A percentile compares a stretch with the other conserved stretches of the same genome.
These are phyloP conservation scores for Podocnemis expansa DNA, from an alignment of 2,113 vertebrate genomes.

Conservation along the genomic window DNA sequence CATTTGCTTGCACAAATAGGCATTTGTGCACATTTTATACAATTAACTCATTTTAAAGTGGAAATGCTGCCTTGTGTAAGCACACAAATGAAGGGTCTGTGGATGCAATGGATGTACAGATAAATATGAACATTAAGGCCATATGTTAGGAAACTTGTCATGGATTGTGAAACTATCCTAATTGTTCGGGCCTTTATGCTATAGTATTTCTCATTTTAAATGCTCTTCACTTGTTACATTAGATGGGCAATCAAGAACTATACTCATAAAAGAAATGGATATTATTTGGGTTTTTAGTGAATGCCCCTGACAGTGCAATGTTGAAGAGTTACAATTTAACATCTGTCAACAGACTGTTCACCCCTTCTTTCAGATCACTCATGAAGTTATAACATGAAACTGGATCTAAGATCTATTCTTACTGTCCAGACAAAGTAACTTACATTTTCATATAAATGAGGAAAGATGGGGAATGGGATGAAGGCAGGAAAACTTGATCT, in stretches of 20 bases:
- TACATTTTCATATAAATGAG: neutral
- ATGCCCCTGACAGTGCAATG: accelerated
- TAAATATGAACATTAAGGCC: neutral
- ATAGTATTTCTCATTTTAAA: too few relatives aligned
- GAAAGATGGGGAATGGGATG: neutral
- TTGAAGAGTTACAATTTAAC: neutral
- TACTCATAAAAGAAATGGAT: neutral
- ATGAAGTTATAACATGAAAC: neutral
- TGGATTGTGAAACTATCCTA: neutral
- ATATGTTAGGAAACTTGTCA: neutral
- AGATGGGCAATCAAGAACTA: neutral
- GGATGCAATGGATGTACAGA: accelerated
- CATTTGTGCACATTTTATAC: neutral
- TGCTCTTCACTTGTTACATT: neutral
- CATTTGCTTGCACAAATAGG: neutral
- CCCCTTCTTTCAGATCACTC: neutral
- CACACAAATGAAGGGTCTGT: neutral
- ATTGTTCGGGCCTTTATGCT: neutral
- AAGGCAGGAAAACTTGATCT: neutral
- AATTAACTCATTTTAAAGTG: neutral
- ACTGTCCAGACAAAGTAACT: neutral
- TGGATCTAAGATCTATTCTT: neutral
- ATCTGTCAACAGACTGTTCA: neutral
- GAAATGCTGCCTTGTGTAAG: accelerated
- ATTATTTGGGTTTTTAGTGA: neutral